phyloP scores from a whole-genome alignment of 2,888 invertebrate species.

The Cheilosia soror region DNA sequence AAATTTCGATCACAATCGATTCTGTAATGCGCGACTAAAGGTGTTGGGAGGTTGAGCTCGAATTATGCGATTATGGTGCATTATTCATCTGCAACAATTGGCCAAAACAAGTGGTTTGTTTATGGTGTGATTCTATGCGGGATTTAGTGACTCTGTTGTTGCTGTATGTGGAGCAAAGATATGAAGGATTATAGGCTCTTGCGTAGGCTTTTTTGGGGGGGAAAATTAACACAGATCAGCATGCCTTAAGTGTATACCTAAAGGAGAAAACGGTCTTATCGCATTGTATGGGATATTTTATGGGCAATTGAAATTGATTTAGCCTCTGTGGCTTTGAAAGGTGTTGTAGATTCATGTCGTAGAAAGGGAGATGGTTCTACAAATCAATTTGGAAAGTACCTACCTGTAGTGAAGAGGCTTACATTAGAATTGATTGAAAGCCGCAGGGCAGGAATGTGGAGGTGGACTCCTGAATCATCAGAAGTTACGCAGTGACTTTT shows the following conservation, averaged over 20 bases:
- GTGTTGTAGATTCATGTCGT: background rate
- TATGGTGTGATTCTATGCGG: slow-evolving; percentile 3
- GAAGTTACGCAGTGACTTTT: no score
- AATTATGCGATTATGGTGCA: slow-evolving; percentile 39
- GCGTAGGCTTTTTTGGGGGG: slow-evolving; percentile 21
- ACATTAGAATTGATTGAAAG: background rate
- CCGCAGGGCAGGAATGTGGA: background rate
- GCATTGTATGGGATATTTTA: background rate
- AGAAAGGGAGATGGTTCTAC: background rate
- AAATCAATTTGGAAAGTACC: background rate
- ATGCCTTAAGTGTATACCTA: background rate
- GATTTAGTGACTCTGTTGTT: slow-evolving; percentile 25
- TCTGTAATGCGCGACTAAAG: slow-evolving; percentile 21
- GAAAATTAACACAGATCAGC: background rate
- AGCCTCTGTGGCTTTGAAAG: slow-evolving; percentile 2
- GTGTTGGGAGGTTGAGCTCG: slow-evolving; percentile 42
- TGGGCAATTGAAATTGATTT: background rate
- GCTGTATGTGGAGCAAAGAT: slow-evolving; percentile 51
- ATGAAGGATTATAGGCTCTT: slow-evolving; percentile 41
- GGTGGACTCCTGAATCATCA: no score
- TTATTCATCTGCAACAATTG: slow-evolving; percentile 60
- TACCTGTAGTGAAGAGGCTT: background rate
- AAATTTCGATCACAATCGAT: slow-evolving; percentile 72
- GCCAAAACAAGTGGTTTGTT: slow-evolving; percentile 58
- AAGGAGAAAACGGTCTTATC: background rate